A percentile compares a stretch with the other conserved stretches of the same genome.
Conservation (phyloP, 2,888 invertebrate genomes). For the Metopia argyrocephala region DNA sequence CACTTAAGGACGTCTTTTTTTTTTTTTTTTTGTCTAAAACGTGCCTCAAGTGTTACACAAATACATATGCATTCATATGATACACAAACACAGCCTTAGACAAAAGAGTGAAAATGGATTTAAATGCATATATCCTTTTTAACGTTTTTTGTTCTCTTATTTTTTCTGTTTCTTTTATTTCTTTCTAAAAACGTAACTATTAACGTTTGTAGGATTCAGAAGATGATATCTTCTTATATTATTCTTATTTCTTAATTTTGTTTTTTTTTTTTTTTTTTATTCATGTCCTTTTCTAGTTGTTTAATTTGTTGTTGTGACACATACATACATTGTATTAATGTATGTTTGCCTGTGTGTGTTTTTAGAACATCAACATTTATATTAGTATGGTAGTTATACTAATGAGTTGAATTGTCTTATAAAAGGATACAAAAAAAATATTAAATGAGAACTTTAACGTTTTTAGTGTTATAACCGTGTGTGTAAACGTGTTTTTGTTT, state of each 20-base stretch:
- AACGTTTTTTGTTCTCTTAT: conserved; percentile 16
- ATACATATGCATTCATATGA: conserved; percentile 42
- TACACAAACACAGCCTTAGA: background rate
- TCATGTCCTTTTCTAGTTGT: background rate
- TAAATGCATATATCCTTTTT: conserved; percentile 41
- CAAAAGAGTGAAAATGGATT: background rate
- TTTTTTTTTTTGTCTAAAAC: conserved; percentile 63
- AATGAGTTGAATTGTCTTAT: conserved; percentile 66
- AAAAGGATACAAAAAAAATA: conserved; percentile 13
- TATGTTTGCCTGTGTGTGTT: conserved; percentile 30
- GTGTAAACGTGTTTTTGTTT: background rate
- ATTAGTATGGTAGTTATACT: conserved; percentile 63
- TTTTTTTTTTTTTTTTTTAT: conserved; percentile 34
- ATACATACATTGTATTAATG: background rate
- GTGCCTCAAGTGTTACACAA: conserved; percentile 65
- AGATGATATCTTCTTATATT: conserved; percentile 35
- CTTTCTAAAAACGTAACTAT: background rate
- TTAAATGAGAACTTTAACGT: conserved; percentile 44
- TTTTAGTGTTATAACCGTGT: conserved; percentile 19
- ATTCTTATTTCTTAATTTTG: conserved; percentile 45
- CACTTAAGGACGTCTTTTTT: conserved; percentile 61
- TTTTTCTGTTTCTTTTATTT: conserved; percentile 1
- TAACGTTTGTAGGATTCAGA: background rate
- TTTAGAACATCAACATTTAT: conserved; percentile 36
- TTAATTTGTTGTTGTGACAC: background rate